phyloP scores from a whole-genome alignment of 2,888 invertebrate genomes.

The Polymixis flavicincta region DNA sequence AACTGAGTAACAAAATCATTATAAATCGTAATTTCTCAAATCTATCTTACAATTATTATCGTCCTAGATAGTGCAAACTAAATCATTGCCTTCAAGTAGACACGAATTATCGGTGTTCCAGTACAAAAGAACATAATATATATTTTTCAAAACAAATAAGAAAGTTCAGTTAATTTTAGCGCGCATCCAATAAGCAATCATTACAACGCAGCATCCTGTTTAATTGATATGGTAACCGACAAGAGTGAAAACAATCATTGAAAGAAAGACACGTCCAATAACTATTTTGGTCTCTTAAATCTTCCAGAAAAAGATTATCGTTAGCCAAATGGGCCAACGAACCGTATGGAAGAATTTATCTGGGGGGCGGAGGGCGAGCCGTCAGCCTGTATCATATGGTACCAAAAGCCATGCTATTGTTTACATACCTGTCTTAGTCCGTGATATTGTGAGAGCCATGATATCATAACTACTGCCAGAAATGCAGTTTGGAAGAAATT shows the following conservation, averaged over 20 bases:
- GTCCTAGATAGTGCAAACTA: too few relatives aligned
- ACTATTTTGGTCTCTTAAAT: background rate
- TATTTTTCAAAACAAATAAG: too few relatives aligned
- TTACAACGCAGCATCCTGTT: too few relatives aligned
- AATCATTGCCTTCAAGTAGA: too few relatives aligned
- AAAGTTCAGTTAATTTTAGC: too few relatives aligned
- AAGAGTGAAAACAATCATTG: background rate
- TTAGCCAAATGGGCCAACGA: background rate
- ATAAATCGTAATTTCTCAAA: too few relatives aligned
- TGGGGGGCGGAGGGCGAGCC: background rate
- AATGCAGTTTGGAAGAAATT: slow-evolving; percentile 97
- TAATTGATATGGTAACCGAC: background rate
- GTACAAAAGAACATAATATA: too few relatives aligned
- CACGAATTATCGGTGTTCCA: too few relatives aligned
- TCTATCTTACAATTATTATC: too few relatives aligned
- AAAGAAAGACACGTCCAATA: background rate
- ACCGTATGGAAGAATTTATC: background rate
- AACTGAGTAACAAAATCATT: too few relatives aligned
- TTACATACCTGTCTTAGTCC: slow-evolving; percentile 95
- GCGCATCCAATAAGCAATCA: too few relatives aligned
- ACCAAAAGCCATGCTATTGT: background rate
- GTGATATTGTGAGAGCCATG: slow-evolving; percentile 99
- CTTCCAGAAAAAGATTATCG: background rate
- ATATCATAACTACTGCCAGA: slow-evolving; percentile 95
- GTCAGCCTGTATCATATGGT: background rate